Base-by-base conservation (phyloP, 1,140 invertebrate genomes). In the Caerostris extrusa region DNA sequence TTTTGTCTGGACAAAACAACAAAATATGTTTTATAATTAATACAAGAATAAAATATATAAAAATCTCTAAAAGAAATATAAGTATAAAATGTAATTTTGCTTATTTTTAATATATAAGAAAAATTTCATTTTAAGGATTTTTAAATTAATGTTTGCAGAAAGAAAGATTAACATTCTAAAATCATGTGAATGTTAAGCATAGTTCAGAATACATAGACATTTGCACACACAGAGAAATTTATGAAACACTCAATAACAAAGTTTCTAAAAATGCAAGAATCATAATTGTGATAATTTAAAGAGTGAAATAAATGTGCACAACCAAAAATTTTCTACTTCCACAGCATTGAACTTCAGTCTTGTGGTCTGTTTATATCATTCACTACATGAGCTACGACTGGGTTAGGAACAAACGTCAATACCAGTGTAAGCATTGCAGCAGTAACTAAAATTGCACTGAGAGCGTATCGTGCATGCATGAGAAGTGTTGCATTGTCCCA, bases 1-100 rank as follows among this genome's bases (percentile, higher is more conserved):
- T 34, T 5, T 14, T 14, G 10, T 64, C 61, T 64, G 61, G 12
- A 34, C 34, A 34, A 34, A 64, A 10, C 61, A 64, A 64, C 61
- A 64, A 64, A 64, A 64, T 64, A 64, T 17, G 7, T 55, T 12
- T 34, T 34, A 34, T 34, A 34, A 34, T 64, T 61, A 14, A 69
- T 61, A 69, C 53, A 61, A 86, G 56, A 58, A 95, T 58, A 83
- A 94, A 93, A 71, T 87, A 55, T 82, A 86, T 82, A 92, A 77
- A 95, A 95, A 81, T 95, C 95, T 64, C 17, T 14, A 64, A 17
- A 64, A 61, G 3, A 64, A 64, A 10, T 64, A 5, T 12, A 14
- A 14, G 12, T 10, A 14, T 64, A 64, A 3, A 64, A 4, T 14
- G 17, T 14, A 64, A 14, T 64, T 64, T 14, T 14, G 5, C 34